A percentile compares a stretch with the other conserved stretches of the same genome.
Evolutionary conservation across 2,113 vertebrate genomes (phyloP).

Genomic region (Thinocorus orbignyianus): DNA sequence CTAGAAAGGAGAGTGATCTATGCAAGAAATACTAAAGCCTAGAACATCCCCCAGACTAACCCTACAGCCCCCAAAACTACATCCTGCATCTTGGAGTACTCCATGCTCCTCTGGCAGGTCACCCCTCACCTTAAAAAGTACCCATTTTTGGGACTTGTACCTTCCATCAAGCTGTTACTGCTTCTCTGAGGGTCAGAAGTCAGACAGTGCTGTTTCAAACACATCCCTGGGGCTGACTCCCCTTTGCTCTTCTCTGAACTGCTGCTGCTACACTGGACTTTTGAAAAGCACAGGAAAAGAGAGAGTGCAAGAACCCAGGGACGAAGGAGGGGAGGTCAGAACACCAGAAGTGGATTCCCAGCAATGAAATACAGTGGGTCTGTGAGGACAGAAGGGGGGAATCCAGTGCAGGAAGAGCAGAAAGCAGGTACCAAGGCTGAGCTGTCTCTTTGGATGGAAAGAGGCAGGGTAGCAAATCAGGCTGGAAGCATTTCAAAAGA

Average conservation of each 20-base stretch:
- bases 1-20: neutral
- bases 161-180: neutral
- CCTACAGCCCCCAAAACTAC: rapidly evolving
- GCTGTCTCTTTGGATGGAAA: neutral
- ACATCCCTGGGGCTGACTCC: neutral
- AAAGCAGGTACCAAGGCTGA: neutral
- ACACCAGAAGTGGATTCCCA: neutral
- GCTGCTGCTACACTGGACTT: neutral
- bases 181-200: neutral
- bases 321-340: neutral
- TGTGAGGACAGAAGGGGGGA: neutral
- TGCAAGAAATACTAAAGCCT: neutral
- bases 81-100: neutral
- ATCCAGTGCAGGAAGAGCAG: neutral
- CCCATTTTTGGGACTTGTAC: neutral
- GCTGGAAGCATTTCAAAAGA: neutral
- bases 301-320: neutral
- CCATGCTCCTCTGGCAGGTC: neutral
- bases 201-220: neutral
- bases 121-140: neutral
- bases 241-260: neutral
- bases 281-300: neutral
- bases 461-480: neutral
- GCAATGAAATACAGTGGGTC: neutral
- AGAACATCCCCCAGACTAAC: neutral